phyloP scores from a whole-genome alignment of 2,797 vertebrate genomes.

The Lepidocolaptes lacrymiger region DNA sequence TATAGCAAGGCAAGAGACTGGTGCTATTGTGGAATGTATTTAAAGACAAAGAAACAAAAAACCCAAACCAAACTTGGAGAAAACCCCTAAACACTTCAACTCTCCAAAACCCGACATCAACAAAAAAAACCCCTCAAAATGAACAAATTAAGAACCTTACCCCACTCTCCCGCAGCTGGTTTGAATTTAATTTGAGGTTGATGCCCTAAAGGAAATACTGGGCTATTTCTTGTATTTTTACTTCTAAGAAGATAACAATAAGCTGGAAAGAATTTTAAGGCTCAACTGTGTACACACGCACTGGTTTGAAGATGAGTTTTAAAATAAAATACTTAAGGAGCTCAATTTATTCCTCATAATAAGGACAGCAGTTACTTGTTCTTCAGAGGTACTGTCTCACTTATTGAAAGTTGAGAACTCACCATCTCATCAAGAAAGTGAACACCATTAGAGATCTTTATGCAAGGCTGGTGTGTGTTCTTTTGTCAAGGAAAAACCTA shows the following conservation, averaged over 20 bases:
- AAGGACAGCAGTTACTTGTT: background rate
- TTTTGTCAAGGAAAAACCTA: background rate
- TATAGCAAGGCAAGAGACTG: background rate
- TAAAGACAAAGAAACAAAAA: background rate
- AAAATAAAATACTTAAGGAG: background rate
- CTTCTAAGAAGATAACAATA: background rate
- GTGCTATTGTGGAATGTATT: background rate
- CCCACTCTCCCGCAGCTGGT: fast-evolving
- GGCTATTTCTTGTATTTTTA: background rate
- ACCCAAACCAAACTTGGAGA: background rate
- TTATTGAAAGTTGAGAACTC: background rate
- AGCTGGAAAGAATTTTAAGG: background rate
- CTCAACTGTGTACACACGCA: background rate
- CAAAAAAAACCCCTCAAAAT: background rate
- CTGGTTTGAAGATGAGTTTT: background rate
- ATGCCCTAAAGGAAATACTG: background rate
- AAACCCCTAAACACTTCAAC: fast-evolving
- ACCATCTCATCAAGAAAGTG: background rate
- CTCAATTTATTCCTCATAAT: background rate
- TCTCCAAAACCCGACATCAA: background rate
- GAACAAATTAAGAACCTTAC: background rate
- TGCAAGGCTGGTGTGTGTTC: background rate
- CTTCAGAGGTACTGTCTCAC: background rate
- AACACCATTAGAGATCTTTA: background rate
- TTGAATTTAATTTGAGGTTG: background rate